Evolutionary conservation across 2,888 invertebrate genomes (phyloP).

Genomic region (Phengaris arion): DNA sequence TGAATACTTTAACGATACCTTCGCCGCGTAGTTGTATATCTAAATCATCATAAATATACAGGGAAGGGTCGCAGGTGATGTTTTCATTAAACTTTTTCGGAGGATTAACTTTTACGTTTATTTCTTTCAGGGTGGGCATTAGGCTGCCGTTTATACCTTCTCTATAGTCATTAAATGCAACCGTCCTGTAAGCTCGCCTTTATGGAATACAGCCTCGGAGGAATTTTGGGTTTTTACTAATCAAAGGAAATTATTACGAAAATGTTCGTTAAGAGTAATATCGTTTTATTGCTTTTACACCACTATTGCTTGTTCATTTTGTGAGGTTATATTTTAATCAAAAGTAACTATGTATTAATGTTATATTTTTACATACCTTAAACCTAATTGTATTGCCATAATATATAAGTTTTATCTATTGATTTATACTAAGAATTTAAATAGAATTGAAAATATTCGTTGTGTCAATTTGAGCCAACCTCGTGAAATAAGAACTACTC

Average conservation of each 20-base stretch:
- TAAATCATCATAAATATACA: slow-evolving; percentile 44
- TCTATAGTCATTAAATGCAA: slow-evolving; percentile 24
- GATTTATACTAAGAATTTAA: too few relatives aligned
- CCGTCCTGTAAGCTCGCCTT: slow-evolving; percentile 23
- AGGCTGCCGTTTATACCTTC: slow-evolving; percentile 18
- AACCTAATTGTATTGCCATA: neutral
- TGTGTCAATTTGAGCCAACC: too few relatives aligned
- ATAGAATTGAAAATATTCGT: too few relatives aligned
- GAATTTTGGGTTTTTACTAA: slow-evolving; percentile 17
- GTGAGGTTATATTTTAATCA: neutral
- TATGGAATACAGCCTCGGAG: slow-evolving; percentile 9
- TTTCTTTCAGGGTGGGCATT: slow-evolving; percentile 31
- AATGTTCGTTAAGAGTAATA: slow-evolving; percentile 3
- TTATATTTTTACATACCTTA: neutral
- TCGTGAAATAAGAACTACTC: too few relatives aligned
- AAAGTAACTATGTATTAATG: neutral
- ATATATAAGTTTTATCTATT: neutral
- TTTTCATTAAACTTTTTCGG: slow-evolving; percentile 64
- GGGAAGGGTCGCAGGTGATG: slow-evolving; percentile 61
- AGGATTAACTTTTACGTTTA: slow-evolving; percentile 59
- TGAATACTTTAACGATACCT: slow-evolving; percentile 29
- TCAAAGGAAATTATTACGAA: slow-evolving; percentile 4
- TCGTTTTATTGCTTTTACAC: slow-evolving; percentile 13
- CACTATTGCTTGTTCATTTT: neutral
- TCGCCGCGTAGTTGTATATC: slow-evolving; percentile 38